Evolutionary conservation across 2,888 invertebrate species (phyloP), one percentile per base, ranked within the genome.

Genomic region (Calliopum simillimum): DNA sequence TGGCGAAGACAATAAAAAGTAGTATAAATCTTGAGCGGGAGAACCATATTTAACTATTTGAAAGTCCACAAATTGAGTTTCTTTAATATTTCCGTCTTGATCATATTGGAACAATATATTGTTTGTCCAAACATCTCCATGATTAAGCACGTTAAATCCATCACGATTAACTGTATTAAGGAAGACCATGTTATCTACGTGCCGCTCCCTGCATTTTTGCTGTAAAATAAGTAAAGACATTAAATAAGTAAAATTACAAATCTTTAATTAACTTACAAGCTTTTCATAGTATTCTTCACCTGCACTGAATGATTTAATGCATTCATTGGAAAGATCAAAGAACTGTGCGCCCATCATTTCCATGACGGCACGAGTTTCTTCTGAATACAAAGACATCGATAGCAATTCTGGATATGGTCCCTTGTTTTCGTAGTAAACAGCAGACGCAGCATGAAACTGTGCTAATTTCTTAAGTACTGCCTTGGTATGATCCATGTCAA

Each of bases 391-490:
- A 41, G 76, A 73, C 3, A 53, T 56, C n/a, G 72, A 41, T 23
- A 73, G 76, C 2, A 59, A 46, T 0, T 62, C n/a, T 0, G 76
- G 77, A 63, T 77, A 81, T 5, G 71, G 59, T 2, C 80, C 81
- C 44, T 75, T 72, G 1, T 67, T 63, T 70, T 78, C 79, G 43
- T 75, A 76, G 5, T 77, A 69, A 43, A 76, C 78, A 4, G 79
- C 78, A 0, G 83, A 83, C 1, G 80, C 81, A 0, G 84, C 84
- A 78, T 84, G 84, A 72, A 82, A 83, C 65, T 84, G 74, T 1
- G 83, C 83, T 43, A 84, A 41, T 58, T 84, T 84, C 16, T 77
- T 74, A 1, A 84, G 74, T 0, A 75, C 77, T 1, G 75, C 58
- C 56, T 81, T 75, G 16, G 77, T 78, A 43, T 84, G 83, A 1